Conservation (phyloP, 2,113 vertebrate genomes). For the Eonycteris spelaea region DNA sequence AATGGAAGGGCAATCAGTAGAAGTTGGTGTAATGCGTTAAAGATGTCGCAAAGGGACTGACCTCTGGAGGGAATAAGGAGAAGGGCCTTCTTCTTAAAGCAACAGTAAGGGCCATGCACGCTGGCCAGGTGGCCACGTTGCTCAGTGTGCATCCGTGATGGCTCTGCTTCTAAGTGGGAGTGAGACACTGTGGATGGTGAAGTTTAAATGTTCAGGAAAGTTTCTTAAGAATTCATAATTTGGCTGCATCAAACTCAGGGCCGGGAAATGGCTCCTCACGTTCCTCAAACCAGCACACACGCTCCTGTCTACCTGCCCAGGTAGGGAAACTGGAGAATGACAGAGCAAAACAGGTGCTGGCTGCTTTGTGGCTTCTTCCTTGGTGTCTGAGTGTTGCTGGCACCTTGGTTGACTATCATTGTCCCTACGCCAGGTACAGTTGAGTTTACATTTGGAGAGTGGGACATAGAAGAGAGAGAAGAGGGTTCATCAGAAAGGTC, state of each 20-base stretch:
- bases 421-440: background rate
- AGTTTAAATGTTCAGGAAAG: background rate
- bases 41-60: rapidly evolving
- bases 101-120: rapidly evolving
- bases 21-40: rapidly evolving
- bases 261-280: background rate
- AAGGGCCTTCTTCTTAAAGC: rapidly evolving
- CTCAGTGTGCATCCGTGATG: rapidly evolving
- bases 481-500: background rate
- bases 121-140: rapidly evolving
- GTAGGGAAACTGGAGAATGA: background rate
- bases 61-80: rapidly evolving
- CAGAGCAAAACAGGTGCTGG: background rate
- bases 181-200: no score
- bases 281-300: rapidly evolving
- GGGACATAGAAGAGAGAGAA: rapidly evolving
- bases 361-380: rapidly evolving
- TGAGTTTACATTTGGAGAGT: background rate
- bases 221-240: background rate
- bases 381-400: background rate
- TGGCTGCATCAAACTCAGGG: background rate
- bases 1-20: rapidly evolving
- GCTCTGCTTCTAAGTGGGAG: background rate
- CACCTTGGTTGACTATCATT: background rate
- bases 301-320: background rate